Evolutionary conservation across 1,140 invertebrate genomes (phyloP).

Genomic region (Augochlora pura): DNA sequence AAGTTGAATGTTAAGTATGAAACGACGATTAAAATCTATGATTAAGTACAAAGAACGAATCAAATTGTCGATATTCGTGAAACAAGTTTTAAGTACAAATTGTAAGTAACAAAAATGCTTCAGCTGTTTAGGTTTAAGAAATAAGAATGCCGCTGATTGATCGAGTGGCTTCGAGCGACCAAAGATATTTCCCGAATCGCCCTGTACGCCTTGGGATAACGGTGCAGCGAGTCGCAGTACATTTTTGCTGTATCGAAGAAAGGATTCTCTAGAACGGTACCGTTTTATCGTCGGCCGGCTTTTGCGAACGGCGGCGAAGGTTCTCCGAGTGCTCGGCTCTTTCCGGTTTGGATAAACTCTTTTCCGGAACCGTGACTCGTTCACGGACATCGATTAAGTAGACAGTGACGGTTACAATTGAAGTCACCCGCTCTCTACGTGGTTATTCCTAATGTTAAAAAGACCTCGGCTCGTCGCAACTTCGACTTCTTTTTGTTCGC

Average conservation of each 20-base stretch:
- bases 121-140: no score
- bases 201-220: not conserved
- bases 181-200: not conserved
- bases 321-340: conserved; percentile 19
- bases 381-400: conserved; percentile 34
- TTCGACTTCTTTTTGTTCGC: conserved; percentile 1
- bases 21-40: no score
- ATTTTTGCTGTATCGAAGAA: not conserved
- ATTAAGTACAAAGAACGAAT: no score
- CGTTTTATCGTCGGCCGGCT: not conserved
- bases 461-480: not conserved
- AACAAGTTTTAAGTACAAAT: no score
- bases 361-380: not conserved
- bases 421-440: not conserved
- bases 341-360: conserved; percentile 6
- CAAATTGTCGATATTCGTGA: no score
- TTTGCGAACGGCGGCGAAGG: not conserved
- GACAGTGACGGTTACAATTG: conserved; percentile 14
- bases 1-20: no score
- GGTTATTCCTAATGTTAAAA: not conserved
- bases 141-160: not conserved
- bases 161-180: not conserved
- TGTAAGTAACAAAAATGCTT: no score
- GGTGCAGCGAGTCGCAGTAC: not conserved
- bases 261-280: not conserved